A percentile compares a stretch with the other conserved stretches of the same genome.
These are phyloP conservation scores for Baronia brevicornis DNA, from an alignment of 2,888 invertebrate genomes.

Conservation along the genomic window DNA sequence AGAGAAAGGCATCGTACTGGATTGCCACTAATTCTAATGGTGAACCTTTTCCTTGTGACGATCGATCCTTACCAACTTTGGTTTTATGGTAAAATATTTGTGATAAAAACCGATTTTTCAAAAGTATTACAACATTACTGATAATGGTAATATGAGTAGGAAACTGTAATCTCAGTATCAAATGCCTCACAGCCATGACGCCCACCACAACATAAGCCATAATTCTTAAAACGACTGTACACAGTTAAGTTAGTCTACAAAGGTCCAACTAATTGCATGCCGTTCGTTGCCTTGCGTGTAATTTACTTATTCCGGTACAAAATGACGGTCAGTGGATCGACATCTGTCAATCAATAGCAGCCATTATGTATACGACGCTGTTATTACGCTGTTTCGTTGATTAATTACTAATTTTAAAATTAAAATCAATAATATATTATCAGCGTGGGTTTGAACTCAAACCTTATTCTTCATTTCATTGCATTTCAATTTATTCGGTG, in stretches of 20 bases:
- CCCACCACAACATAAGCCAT: not conserved
- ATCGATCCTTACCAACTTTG: too few species aligned
- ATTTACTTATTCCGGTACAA: constrained; percentile 53
- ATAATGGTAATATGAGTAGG: too few species aligned
- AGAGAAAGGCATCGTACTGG: too few species aligned
- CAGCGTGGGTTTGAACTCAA: constrained; percentile 2
- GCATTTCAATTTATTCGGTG: too few species aligned
- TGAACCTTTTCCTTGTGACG: too few species aligned
- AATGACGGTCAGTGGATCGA: constrained; percentile 37
- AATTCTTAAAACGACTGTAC: constrained; percentile 13
- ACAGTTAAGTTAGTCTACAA: constrained; percentile 49
- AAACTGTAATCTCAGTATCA: too few species aligned
- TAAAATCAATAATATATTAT: constrained; percentile 11
- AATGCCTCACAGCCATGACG: not conserved
- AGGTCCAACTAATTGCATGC: constrained; percentile 44
- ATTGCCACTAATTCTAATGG: too few species aligned
- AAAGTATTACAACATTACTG: too few species aligned
- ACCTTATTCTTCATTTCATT: too few species aligned
- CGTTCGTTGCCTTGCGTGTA: constrained; percentile 33
- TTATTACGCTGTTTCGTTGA: constrained; percentile 8
- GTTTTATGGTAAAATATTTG: too few species aligned
- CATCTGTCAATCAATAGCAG: constrained; percentile 47
- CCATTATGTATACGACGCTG: constrained; percentile 24
- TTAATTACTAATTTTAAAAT: constrained; percentile 3
- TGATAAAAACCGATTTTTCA: too few species aligned